Evolutionary conservation across 92 coral and sea anemone species (phyloP), one percentile per base, ranked within the genome.

Genomic region (Blastomussa wellsi): DNA sequence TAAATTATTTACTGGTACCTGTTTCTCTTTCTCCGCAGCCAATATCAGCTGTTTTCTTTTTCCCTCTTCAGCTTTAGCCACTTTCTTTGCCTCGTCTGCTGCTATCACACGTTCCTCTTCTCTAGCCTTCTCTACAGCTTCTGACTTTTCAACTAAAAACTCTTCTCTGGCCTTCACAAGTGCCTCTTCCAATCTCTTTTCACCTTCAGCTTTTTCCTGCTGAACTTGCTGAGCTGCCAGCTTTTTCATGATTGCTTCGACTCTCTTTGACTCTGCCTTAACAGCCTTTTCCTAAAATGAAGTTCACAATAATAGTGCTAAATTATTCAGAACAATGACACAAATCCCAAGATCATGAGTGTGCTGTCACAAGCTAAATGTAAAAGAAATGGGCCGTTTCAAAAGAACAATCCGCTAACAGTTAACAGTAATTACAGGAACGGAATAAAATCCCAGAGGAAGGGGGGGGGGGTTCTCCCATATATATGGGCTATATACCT

Each of bases 171-270:
- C 97, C 74, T 91, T 89, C 47, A 73, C 82, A 33, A 96, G 87
- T 19, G 98, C 98, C 71, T 90, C 93, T 66, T 86, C 81, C 44
- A 94, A 89, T 79, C 94, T 93, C 68, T 87, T 87, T 72, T 94
- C 88, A 38, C 93, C 98, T 64, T 93, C 95, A 14, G 94, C 94
- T 37, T 94, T 94, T 66, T 95, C 99, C 68, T 87, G 94, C 51
- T 96, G 98, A n/a, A 96, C 94, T 85, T 92, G 97, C 53, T 94
- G 98, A 24, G 92, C 91, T 20, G 99, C 97, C 22, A 92, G 91
- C 76, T 96, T 94, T 79, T 94, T 96, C 99, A 94, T 96, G 79
- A 91, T 85, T 36, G 99, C 99, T 88, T 96, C 99, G 0, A 96
- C 97, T 79, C 97, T 87, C 75, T 92, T 96, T 85, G 97, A 94